Evolutionary conservation across 2,113 vertebrate species (phyloP).

Genomic region (Pao palembangensis): DNA sequence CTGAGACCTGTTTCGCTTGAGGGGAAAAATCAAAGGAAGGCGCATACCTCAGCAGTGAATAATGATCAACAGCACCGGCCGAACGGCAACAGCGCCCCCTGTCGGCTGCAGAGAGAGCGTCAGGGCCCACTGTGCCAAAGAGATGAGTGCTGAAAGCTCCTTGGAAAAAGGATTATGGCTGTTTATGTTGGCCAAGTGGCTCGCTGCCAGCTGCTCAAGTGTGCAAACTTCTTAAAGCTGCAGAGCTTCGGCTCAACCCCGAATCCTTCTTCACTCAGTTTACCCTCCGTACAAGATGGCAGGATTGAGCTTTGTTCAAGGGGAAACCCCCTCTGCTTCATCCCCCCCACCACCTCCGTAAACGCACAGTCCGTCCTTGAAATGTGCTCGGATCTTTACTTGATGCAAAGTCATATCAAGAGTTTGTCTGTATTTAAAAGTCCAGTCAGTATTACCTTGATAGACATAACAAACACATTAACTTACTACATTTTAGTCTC

Average conservation of each 20-base stretch:
- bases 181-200: constrained; percentile 75
- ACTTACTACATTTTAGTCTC: neutral
- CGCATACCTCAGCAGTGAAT: constrained; percentile 74
- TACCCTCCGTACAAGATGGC: constrained; percentile 46
- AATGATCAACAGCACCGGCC: constrained; percentile 57
- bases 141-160: constrained; percentile 76
- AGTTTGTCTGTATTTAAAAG: constrained; percentile 9
- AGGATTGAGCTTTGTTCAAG: constrained; percentile 57
- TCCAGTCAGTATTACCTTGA: constrained; percentile 1
- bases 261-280: constrained; percentile 57
- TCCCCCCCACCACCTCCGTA: constrained; percentile 11
- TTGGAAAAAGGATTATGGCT: constrained; percentile 78
- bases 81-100: constrained; percentile 64
- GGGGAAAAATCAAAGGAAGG: constrained; percentile 68
- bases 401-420: constrained; percentile 2
- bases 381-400: constrained; percentile 5
- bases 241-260: constrained; percentile 52
- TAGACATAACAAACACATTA: neutral
- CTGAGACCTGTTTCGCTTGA: constrained; percentile 69
- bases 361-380: neutral
- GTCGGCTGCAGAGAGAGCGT: constrained; percentile 39
- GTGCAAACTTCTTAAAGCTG: constrained; percentile 74
- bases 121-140: constrained; percentile 61
- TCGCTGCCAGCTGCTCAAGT: constrained; percentile 70
- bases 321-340: constrained; percentile 31